Conservation (phyloP, 2,797 vertebrate species). For the Lophius americanus region DNA sequence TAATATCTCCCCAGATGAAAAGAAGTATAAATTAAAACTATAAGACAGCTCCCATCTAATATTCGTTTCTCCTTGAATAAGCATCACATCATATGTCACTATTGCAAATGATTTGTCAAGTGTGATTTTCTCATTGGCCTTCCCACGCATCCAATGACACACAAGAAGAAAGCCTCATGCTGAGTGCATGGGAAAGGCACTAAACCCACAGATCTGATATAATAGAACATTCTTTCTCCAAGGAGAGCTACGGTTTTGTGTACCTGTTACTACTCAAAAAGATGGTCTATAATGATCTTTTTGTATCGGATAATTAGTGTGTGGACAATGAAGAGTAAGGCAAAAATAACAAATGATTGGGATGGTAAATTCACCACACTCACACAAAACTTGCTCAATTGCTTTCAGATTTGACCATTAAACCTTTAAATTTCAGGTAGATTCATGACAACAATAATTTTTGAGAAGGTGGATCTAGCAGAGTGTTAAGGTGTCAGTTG, state of each 20-base stretch:
- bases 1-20: slow-evolving; percentile 49
- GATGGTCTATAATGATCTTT: slow-evolving; percentile 15
- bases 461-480: slow-evolving; percentile 17
- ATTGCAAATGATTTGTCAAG: slow-evolving; percentile 62
- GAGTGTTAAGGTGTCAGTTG: slow-evolving; percentile 45
- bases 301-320: slow-evolving; percentile 19
- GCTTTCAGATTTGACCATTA: not conserved
- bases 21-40: slow-evolving; percentile 24
- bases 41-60: slow-evolving; percentile 38
- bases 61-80: slow-evolving; percentile 49
- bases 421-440: not conserved
- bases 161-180: slow-evolving; percentile 22
- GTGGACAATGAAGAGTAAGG: slow-evolving; percentile 25
- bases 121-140: slow-evolving; percentile 19
- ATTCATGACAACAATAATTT: slow-evolving; percentile 12
- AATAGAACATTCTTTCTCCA: slow-evolving; percentile 22
- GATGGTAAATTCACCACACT: not conserved
- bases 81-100: slow-evolving; percentile 41
- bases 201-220: slow-evolving; percentile 7
- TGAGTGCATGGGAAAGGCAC: slow-evolving; percentile 15
- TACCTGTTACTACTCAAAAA: slow-evolving; percentile 18
- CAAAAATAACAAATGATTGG: not conserved
- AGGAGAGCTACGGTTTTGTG: slow-evolving; percentile 14
- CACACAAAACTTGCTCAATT: not conserved
- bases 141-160: slow-evolving; percentile 8